A percentile compares a stretch with the other conserved stretches of the same genome.
These are phyloP conservation scores for Oithona nana DNA, from an alignment of 2,888 invertebrate genomes.

Conservation along the genomic window DNA sequence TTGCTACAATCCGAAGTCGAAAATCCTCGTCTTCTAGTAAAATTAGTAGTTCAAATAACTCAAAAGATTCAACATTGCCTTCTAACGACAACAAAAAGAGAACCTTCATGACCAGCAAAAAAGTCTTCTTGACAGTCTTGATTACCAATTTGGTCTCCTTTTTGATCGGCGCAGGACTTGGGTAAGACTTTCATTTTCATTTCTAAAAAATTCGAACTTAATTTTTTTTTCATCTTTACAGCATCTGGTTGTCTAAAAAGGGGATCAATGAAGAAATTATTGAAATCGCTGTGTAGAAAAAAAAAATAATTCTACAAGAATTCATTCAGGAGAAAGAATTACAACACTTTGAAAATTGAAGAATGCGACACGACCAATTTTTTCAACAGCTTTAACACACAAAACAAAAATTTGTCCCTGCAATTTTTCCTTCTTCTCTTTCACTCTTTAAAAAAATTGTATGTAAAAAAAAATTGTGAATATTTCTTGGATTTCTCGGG, in stretches of 20 bases:
- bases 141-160: slow-evolving; percentile 76
- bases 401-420: too few relatives aligned
- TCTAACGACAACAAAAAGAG: slow-evolving; percentile 23
- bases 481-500: not conserved
- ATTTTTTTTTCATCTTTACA: not conserved
- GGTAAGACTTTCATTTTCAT: slow-evolving; percentile 36
- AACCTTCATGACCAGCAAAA: slow-evolving; percentile 67
- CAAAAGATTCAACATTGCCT: slow-evolving; percentile 42
- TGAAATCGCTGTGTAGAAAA: not conserved
- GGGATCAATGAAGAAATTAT: not conserved
- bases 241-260: not conserved
- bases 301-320: not conserved
- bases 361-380: not conserved
- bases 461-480: not conserved
- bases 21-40: slow-evolving; percentile 1
- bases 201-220: not conserved
- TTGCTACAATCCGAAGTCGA: not conserved
- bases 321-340: not conserved
- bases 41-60: not conserved
- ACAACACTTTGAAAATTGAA: not conserved
- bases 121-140: slow-evolving; percentile 70
- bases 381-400: not conserved
- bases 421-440: not conserved
- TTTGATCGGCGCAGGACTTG: slow-evolving; percentile 73
- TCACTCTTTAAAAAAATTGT: too few relatives aligned